Evolutionary conservation across 1,140 invertebrate genomes (phyloP).

Genomic region (Nasonia longicornis): DNA sequence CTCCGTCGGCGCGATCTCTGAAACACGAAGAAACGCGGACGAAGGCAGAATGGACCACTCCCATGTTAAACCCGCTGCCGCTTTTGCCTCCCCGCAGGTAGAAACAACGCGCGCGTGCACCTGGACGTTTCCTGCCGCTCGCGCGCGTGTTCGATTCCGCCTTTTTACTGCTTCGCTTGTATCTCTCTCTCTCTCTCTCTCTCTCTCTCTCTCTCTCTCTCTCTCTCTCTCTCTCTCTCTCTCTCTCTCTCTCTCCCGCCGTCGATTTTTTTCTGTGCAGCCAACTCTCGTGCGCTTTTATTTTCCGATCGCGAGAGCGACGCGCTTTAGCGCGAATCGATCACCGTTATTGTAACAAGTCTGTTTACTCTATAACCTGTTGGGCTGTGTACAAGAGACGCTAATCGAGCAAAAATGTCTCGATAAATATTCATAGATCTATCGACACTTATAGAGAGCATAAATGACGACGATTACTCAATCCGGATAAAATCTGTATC

Average conservation of each 20-base stretch:
- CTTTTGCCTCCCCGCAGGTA: constrained; percentile 20
- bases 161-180: constrained; percentile 2
- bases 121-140: neutral
- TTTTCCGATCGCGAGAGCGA: no score
- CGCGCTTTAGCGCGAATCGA: no score
- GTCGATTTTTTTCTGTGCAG: neutral
- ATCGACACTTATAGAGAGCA: no score
- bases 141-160: neutral
- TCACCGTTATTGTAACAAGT: no score
- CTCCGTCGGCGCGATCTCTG: neutral
- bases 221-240: no score
- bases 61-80: neutral
- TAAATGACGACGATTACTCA: no score
- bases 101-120: constrained; percentile 11
- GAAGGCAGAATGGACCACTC: constrained; percentile 16
- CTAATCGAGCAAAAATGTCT: no score
- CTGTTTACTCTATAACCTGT: no score
- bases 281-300: neutral
- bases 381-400: no score
- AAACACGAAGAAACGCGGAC: neutral
- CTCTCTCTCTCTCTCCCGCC: neutral
- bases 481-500: no score
- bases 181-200: neutral
- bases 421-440: no score
- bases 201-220: no score